Percentiles rank a stretch among this genome's conserved stretches.
Conservation (phyloP, 2,888 invertebrate genomes). For the Anodontia alba region DNA sequence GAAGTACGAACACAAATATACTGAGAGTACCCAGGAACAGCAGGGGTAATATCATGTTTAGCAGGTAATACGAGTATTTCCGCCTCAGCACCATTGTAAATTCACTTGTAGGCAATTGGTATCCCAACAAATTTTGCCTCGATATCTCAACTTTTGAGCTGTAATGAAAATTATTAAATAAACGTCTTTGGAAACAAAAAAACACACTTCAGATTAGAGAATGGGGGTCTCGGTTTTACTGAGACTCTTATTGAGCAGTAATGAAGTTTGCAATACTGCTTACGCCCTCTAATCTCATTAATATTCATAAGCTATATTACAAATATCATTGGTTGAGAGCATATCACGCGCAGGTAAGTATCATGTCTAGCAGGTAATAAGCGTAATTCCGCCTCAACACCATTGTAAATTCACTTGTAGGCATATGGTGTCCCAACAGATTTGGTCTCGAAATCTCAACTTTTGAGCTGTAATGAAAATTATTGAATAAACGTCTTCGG, state of each 20-base stretch:
- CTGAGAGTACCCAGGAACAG: constrained; percentile 49
- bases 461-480: constrained; percentile 26
- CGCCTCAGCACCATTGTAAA: constrained; percentile 39
- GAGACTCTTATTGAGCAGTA: too few species aligned
- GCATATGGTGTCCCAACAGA: constrained; percentile 11
- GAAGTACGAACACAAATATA: constrained; percentile 52
- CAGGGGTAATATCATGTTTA: constrained; percentile 52
- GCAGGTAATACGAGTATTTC: constrained; percentile 53
- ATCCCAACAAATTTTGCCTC: background rate
- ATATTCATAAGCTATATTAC: too few species aligned
- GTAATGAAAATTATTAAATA: constrained; percentile 18
- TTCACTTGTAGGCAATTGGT: constrained; percentile 18
- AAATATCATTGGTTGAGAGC: too few species aligned
- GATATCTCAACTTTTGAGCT: constrained; percentile 10
- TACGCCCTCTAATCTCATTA: too few species aligned
- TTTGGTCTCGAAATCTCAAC: background rate
- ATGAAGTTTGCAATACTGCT: too few species aligned
- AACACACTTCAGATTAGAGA: too few species aligned
- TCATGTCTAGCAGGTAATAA: constrained; percentile 55
- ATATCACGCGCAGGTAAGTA: too few species aligned
- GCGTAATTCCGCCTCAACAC: constrained; percentile 40
- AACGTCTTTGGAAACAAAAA: too few species aligned
- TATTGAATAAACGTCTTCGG: too few species aligned
- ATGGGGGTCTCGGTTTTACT: too few species aligned
- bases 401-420: constrained; percentile 35